Evolutionary conservation across 2,113 vertebrate genomes (phyloP).

Genomic region (Uropsilus gracilis): DNA sequence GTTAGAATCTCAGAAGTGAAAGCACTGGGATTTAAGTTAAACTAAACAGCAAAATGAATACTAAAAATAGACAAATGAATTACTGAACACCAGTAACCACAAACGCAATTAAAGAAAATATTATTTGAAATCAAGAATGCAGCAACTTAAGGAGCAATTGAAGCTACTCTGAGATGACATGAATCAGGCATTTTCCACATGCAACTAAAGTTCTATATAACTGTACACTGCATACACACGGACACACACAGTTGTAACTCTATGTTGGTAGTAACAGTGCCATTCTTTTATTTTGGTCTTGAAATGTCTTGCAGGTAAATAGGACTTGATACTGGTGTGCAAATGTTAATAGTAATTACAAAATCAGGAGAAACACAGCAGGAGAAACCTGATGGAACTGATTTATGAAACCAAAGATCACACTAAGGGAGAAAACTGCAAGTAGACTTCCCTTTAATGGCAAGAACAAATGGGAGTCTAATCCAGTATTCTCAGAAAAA

Average conservation of each 20-base stretch:
- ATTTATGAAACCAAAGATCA: conserved; percentile 47
- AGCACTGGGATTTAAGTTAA: not conserved
- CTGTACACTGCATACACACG: not conserved
- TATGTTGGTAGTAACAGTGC: not conserved
- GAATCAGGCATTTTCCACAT: not conserved
- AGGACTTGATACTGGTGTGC: not conserved
- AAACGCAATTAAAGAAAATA: conserved; percentile 47
- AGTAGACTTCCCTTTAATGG: not conserved
- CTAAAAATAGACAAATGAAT: conserved; percentile 45
- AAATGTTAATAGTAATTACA: not conserved
- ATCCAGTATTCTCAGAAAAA: conserved; percentile 15
- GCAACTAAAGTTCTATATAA: not conserved
- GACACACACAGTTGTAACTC: not conserved
- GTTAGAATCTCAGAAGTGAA: conserved; percentile 2
- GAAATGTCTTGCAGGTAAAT: conserved; percentile 20
- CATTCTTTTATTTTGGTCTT: conserved; percentile 2
- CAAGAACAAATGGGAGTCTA: not conserved
- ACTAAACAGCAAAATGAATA: conserved; percentile 16
- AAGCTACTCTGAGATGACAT: not conserved
- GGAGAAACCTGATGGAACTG: not conserved
- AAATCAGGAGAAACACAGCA: conserved; percentile 18
- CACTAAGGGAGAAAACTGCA: not conserved
- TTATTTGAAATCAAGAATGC: conserved; percentile 57
- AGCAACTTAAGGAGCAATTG: conserved; percentile 36
- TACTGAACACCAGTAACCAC: conserved; percentile 5